Base-by-base conservation (phyloP, 2,113 vertebrate genomes). In the Montifringilla adamsi region DNA sequence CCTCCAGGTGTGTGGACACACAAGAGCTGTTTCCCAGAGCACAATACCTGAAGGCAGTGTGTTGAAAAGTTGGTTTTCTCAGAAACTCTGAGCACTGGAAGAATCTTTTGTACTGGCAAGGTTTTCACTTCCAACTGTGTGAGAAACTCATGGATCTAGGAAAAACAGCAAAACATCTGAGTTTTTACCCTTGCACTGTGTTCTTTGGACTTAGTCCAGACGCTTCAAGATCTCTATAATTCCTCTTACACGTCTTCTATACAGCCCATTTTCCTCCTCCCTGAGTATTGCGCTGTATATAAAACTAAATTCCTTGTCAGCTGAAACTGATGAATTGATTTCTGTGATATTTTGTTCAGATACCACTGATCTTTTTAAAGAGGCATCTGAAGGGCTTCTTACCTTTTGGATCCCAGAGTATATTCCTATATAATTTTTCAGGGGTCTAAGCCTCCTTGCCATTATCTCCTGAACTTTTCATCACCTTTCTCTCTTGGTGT, bases 151-250 rank as follows among this genome's bases (percentile, higher is more conserved):
- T 27, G 78, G 27, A 76, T 33, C 26, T 64, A 83, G 28, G 41
- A 16, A 73, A 95, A 93, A 58, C 28, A 85, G 26, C 35, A 58
- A 83, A 93, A 83, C 43, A 74, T 66, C 41, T 80, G 53, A 91
- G 19, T 68, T 93, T 90, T 70, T 70, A 58, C 15, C 28, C 55
- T 66, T 83, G 13, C 30, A 27, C 31, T 84, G 13, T 85, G 67
- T 92, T 93, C 41, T 80, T 94, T 96, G 90, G 92, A 68, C 16
- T 83, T 88, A 15, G 23, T 26, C 85, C 88, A 92, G 27, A 18
- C 52, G 10, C 26, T 82, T 76, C 31, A 84, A 44, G 49, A 41
- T 75, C 26, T 79, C n/a, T 62, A 2, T 49, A 79, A 73, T 76
- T 92, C 41, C 28, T 80, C 20, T 26, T 69, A 30, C 44, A 19